A percentile compares a stretch with the other conserved stretches of the same genome.
Evolutionary conservation across 2,113 vertebrate species (phyloP).

Genomic region (Leiothrix lutea): DNA sequence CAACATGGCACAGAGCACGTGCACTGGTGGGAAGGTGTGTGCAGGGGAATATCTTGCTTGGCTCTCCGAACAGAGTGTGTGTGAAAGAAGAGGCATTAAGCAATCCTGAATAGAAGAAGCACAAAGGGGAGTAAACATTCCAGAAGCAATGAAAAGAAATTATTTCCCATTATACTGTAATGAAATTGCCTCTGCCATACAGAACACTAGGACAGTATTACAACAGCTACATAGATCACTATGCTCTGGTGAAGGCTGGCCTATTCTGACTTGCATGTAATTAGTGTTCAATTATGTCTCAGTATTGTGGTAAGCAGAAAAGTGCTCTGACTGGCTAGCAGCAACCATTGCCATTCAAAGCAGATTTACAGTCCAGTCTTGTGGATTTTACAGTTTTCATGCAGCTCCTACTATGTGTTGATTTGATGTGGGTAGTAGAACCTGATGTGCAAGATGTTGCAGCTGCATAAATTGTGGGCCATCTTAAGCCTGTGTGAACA

Average conservation of each 20-base stretch:
- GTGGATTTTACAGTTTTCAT: not conserved
- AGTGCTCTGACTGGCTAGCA: not conserved
- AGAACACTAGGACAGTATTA: not conserved
- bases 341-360: not conserved
- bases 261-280: not conserved
- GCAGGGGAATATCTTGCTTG: not conserved
- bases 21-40: not conserved
- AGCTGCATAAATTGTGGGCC: not conserved
- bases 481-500: not conserved
- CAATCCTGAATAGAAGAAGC: not conserved
- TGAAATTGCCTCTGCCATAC: not conserved
- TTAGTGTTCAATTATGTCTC: not conserved
- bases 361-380: not conserved
- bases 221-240: not conserved
- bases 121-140: not conserved
- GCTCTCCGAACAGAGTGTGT: not conserved
- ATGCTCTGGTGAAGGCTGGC: not conserved
- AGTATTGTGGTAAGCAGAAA: not conserved
- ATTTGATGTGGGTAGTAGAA: not conserved
- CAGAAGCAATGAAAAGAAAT: constrained; percentile 2
- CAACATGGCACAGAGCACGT: not conserved
- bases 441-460: not conserved
- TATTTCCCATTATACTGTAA: not conserved
- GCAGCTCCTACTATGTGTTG: not conserved
- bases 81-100: not conserved